phyloP scores from a whole-genome alignment of 1,140 invertebrate genomes.

The Drosophila grimshawi region DNA sequence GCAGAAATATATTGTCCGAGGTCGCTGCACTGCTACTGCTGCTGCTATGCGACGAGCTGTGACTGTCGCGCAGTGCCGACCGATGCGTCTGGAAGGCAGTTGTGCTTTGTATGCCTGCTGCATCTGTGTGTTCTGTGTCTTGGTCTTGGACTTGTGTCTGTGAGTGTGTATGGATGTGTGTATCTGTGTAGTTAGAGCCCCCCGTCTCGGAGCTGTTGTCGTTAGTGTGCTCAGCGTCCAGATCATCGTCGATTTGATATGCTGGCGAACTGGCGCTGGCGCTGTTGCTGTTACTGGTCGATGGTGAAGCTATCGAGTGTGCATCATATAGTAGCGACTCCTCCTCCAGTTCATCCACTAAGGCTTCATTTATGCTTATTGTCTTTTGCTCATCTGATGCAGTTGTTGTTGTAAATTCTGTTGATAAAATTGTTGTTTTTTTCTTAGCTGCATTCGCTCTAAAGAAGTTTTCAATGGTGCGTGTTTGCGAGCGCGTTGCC shows the following conservation, averaged over 20 bases:
- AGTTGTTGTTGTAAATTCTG: constrained; percentile 12
- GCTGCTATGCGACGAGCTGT: constrained; percentile 71
- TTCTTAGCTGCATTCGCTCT: constrained; percentile 68
- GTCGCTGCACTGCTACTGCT: constrained; percentile 63
- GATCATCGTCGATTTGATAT: constrained; percentile 49
- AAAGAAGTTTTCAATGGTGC: constrained; percentile 80
- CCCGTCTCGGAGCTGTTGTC: constrained; percentile 27
- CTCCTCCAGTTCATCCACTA: constrained; percentile 38
- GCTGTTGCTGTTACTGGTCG: constrained; percentile 35
- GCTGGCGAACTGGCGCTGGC: constrained; percentile 50
- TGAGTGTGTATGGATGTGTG: constrained; percentile 4
- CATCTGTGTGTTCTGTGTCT: constrained; percentile 1
- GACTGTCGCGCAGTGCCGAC: constrained; percentile 63
- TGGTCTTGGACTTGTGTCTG: background rate
- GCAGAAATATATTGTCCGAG: constrained; percentile 82
- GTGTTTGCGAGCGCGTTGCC: constrained; percentile 78
- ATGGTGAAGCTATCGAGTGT: constrained; percentile 52
- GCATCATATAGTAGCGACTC: constrained; percentile 57
- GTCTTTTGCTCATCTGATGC: constrained; percentile 42
- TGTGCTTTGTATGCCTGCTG: constrained; percentile 22
- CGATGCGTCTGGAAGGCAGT: constrained; percentile 69
- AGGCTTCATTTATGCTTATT: constrained; percentile 29
- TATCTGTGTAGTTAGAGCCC: constrained; percentile 10
- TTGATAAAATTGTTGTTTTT: constrained; percentile 26
- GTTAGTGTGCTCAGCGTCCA: constrained; percentile 38